phyloP scores from a whole-genome alignment of 1,140 invertebrate genomes.

The Cydia strobilella region DNA sequence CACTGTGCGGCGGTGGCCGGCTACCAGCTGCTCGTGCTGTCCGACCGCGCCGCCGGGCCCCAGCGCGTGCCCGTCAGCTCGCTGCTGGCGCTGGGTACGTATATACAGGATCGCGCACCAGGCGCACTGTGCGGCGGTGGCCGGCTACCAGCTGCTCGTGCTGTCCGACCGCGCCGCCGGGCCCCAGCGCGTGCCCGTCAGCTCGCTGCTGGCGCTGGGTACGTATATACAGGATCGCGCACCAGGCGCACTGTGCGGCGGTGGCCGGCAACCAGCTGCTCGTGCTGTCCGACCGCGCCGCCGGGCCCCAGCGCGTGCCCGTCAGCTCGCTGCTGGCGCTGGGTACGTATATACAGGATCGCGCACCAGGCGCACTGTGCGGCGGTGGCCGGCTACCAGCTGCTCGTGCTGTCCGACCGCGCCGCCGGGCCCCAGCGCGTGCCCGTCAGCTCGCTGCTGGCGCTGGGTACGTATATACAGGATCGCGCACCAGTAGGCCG shows the following conservation, averaged over 20 bases:
- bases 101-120: no score
- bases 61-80: no score
- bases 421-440: conserved; percentile 86
- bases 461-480: no score
- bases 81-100: no score
- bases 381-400: conserved; percentile 57
- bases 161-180: conserved; percentile 92
- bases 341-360: conserved; percentile 85
- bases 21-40: no score
- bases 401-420: conserved; percentile 82
- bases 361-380: conserved; percentile 90
- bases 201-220: conserved; percentile 92
- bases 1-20: no score
- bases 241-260: conserved; percentile 53
- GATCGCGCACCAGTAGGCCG: no score
- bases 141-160: conserved; percentile 93
- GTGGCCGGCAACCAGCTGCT: conserved; percentile 87
- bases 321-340: conserved; percentile 92
- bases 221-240: no score
- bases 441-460: conserved; percentile 87
- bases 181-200: conserved; percentile 87
- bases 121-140: conserved; percentile 89
- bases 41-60: no score
- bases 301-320: conserved; percentile 86
- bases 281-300: conserved; percentile 90